Percentiles rank a stretch among this genome's conserved stretches.
Evolutionary conservation across 2,888 invertebrate species (phyloP).

Genomic region (Meganola albula): DNA sequence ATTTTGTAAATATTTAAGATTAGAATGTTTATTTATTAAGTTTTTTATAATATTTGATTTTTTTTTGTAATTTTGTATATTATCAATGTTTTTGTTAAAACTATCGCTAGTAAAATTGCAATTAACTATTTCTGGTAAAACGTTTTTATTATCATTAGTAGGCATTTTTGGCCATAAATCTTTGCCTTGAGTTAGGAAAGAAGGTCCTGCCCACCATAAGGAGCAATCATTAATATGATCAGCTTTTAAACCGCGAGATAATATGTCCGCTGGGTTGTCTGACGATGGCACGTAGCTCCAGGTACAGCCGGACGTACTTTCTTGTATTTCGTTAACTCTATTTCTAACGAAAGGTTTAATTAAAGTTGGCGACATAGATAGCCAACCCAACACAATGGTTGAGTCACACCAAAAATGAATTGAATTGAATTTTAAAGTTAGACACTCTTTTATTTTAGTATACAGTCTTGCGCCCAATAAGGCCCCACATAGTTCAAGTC

Average conservation of each 20-base stretch:
- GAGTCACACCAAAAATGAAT: constrained; percentile 26
- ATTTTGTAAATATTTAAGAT: neutral
- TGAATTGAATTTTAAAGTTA: neutral
- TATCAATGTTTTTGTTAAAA: neutral
- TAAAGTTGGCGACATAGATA: constrained; percentile 9
- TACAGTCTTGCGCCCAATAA: constrained; percentile 11
- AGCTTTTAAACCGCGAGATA: constrained; percentile 24
- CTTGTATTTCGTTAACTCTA: constrained; percentile 27
- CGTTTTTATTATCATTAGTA: too few relatives aligned
- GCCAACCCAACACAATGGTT: constrained; percentile 25
- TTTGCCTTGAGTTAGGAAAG: too few relatives aligned
- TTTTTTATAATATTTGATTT: neutral
- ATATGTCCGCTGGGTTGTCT: constrained; percentile 27
- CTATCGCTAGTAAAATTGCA: neutral
- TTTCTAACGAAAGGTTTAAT: constrained; percentile 24
- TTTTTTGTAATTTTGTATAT: neutral
- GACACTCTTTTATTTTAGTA: constrained; percentile 1
- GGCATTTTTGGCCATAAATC: too few relatives aligned
- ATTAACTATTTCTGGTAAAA: too few relatives aligned
- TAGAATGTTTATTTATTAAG: neutral
- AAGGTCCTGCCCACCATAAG: too few relatives aligned
- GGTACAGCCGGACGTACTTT: constrained; percentile 12
- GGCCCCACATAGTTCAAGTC: constrained; percentile 28
- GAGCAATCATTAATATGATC: too few relatives aligned
- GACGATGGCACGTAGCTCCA: constrained; percentile 26